A percentile compares a stretch with the other conserved stretches of the same genome.
Conservation (phyloP, 2,888 invertebrate species). For the Aspidiotus rigidus region DNA sequence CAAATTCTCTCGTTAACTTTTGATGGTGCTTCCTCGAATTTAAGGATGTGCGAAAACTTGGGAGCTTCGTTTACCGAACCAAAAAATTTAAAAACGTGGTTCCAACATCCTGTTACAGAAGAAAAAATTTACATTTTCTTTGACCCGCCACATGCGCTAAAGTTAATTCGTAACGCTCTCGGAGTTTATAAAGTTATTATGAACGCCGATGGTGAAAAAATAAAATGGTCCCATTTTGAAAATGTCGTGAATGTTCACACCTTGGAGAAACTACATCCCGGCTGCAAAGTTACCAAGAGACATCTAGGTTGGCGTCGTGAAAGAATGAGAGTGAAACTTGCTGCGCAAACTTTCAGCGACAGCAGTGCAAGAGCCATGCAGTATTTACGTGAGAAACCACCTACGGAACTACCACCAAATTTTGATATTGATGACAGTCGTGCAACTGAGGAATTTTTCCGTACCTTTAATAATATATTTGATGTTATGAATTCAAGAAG, state of each 20-base stretch:
- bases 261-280: neutral
- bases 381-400: neutral
- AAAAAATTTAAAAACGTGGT: too few species aligned
- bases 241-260: too few species aligned
- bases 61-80: too few species aligned
- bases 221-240: too few species aligned
- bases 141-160: neutral
- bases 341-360: neutral
- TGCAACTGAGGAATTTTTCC: slow-evolving; percentile 2
- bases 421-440: neutral
- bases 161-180: neutral
- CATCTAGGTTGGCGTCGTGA: neutral
- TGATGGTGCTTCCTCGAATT: too few species aligned
- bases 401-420: too few species aligned
- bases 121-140: neutral
- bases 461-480: neutral
- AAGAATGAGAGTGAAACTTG: neutral
- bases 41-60: too few species aligned
- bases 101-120: too few species aligned
- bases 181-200: neutral
- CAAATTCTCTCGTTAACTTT: too few species aligned
- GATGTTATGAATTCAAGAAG: neutral
- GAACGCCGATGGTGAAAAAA: neutral
- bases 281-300: neutral
- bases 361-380: neutral